A percentile compares a stretch with the other conserved stretches of the same genome.
phyloP scores from a whole-genome alignment of 1,140 invertebrate species.

The Chionoecetes opilio region DNA sequence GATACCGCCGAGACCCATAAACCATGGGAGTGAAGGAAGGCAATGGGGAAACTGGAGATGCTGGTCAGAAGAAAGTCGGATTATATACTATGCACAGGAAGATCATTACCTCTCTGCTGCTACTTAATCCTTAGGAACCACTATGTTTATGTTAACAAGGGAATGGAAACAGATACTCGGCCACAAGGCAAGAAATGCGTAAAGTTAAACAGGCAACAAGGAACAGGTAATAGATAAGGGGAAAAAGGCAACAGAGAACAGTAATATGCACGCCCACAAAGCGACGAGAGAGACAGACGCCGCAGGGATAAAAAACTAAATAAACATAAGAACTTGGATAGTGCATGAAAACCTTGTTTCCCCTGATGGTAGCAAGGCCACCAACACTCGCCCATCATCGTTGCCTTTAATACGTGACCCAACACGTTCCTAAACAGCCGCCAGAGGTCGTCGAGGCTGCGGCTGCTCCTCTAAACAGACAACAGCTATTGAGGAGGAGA shows the following conservation, averaged over 20 bases:
- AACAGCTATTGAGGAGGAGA: background rate
- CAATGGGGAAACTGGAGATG: background rate
- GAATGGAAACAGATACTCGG: background rate
- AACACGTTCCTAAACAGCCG: background rate
- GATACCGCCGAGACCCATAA: background rate
- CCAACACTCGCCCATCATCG: background rate
- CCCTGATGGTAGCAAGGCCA: background rate
- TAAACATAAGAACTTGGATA: background rate
- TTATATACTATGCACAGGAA: background rate
- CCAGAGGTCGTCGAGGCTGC: background rate
- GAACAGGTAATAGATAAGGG: background rate
- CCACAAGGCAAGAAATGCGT: background rate
- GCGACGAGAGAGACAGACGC: background rate
- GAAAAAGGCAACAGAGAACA: background rate
- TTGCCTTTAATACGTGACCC: background rate
- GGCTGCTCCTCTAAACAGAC: background rate
- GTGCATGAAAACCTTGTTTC: background rate
- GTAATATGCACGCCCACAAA: background rate
- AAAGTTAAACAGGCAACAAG: background rate
- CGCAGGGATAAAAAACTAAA: background rate
- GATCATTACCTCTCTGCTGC: background rate
- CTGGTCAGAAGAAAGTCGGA: background rate
- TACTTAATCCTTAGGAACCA: background rate
- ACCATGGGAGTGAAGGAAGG: background rate
- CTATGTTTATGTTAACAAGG: background rate